Conservation (phyloP, 2,797 vertebrate genomes). For the Eutrigla gurnardus region DNA sequence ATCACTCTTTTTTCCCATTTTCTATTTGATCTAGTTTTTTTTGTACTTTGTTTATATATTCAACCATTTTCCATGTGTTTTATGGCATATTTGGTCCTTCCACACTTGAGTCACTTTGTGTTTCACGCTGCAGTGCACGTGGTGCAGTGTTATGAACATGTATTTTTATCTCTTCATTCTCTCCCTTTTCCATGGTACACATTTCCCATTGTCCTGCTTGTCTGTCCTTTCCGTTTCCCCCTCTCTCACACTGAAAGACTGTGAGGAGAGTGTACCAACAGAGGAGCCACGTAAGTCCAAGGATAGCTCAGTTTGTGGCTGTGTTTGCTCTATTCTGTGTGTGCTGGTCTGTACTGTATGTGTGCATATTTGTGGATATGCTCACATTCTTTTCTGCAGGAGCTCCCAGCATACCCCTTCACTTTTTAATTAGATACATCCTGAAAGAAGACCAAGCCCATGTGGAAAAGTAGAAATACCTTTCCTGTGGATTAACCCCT, state of each 20-base stretch:
- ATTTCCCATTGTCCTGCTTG: conserved; percentile 37
- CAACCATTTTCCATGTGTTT: conserved; percentile 8
- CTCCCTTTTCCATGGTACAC: conserved; percentile 31
- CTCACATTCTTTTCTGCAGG: conserved; percentile 42
- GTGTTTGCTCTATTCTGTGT: conserved; percentile 54
- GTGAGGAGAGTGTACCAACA: conserved; percentile 80
- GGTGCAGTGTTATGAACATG: conserved; percentile 15
- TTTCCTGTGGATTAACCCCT: conserved; percentile 66
- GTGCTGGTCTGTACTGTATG: conserved; percentile 28
- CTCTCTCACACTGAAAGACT: conserved; percentile 78
- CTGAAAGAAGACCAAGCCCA: conserved; percentile 48
- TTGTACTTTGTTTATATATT: neutral
- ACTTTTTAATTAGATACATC: conserved; percentile 72
- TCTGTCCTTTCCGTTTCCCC: conserved; percentile 26
- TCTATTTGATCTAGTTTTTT: neutral
- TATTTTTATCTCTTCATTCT: conserved; percentile 38
- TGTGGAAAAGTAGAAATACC: conserved; percentile 62
- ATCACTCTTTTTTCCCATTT: neutral
- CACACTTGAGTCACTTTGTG: conserved; percentile 21
- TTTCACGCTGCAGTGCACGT: conserved; percentile 20
- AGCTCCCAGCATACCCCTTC: conserved; percentile 55
- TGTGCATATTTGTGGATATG: conserved; percentile 63
- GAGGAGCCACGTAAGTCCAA: conserved; percentile 82
- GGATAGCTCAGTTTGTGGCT: conserved; percentile 58
- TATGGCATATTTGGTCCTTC: conserved; percentile 5